Evolutionary conservation across 2,113 vertebrate genomes (phyloP).

Genomic region (Albula glossodonta): DNA sequence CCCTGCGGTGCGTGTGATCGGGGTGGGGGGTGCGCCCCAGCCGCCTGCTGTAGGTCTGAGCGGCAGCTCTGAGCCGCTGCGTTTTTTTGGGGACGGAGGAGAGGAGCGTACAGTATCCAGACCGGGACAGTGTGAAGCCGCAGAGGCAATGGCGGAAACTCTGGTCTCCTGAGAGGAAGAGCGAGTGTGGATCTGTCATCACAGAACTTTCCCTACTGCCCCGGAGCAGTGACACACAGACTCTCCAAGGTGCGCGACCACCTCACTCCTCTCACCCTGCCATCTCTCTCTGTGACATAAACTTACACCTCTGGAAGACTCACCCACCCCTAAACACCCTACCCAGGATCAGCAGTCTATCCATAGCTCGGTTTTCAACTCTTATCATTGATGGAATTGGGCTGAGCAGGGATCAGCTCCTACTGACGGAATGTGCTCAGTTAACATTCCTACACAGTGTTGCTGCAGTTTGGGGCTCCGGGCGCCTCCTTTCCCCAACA

Average conservation of each 20-base stretch:
- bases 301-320: too few species aligned
- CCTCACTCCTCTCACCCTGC: neutral
- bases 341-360: too few species aligned
- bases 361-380: too few species aligned
- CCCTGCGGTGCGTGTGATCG: slow-evolving; percentile 29
- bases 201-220: neutral
- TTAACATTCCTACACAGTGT: too few species aligned
- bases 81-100: neutral
- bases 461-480: too few species aligned
- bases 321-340: too few species aligned
- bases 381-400: neutral
- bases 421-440: too few species aligned
- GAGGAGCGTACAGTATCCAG: neutral
- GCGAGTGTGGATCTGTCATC: neutral
- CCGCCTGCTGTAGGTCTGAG: slow-evolving; percentile 11
- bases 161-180: neutral
- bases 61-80: neutral
- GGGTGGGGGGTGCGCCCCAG: slow-evolving; percentile 28
- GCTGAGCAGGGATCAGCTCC: neutral
- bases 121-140: neutral
- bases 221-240: neutral
- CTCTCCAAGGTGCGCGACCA: neutral
- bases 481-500: too few species aligned
- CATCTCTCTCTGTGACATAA: too few species aligned
- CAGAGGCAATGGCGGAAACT: neutral